Conservation (phyloP, 2,888 invertebrate genomes). For the Sclerodermus sp. region DNA sequence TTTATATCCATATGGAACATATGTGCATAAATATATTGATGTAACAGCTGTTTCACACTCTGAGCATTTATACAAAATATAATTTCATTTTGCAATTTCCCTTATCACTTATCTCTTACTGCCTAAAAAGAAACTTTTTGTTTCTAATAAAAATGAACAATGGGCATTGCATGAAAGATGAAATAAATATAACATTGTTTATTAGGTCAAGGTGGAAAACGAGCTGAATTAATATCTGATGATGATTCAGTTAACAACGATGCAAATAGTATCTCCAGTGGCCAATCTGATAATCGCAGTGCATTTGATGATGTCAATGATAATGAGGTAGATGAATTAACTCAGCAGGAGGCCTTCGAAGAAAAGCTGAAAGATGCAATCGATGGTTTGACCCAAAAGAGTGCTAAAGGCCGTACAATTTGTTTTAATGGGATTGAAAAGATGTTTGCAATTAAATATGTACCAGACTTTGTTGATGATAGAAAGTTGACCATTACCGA, state of each 20-base stretch:
- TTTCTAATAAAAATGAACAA: no score
- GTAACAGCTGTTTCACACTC: constrained; percentile 9
- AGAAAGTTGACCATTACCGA: constrained; percentile 81
- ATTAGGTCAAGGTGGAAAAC: constrained; percentile 51
- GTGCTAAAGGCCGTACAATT: constrained; percentile 77
- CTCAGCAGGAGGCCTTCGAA: constrained; percentile 76
- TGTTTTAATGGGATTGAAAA: constrained; percentile 73
- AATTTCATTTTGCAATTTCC: constrained; percentile 13
- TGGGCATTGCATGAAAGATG: neutral
- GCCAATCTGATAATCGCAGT: constrained; percentile 75
- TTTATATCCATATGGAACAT: no score
- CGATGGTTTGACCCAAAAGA: constrained; percentile 87
- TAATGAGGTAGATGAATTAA: constrained; percentile 63
- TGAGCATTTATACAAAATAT: constrained; percentile 29
- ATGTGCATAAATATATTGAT: neutral
- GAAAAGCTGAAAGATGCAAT: constrained; percentile 85
- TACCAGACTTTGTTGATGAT: constrained; percentile 75
- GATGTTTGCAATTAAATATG: constrained; percentile 76
- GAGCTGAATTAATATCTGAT: constrained; percentile 70
- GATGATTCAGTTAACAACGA: constrained; percentile 75
- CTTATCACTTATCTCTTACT: neutral
- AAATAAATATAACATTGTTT: constrained; percentile 2
- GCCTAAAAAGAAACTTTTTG: no score
- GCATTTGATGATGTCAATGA: constrained; percentile 63
- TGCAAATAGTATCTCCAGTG: constrained; percentile 80